These are phyloP conservation scores for Aethina tumida DNA, from an alignment of 1,140 invertebrate genomes.

Conservation along the genomic window DNA sequence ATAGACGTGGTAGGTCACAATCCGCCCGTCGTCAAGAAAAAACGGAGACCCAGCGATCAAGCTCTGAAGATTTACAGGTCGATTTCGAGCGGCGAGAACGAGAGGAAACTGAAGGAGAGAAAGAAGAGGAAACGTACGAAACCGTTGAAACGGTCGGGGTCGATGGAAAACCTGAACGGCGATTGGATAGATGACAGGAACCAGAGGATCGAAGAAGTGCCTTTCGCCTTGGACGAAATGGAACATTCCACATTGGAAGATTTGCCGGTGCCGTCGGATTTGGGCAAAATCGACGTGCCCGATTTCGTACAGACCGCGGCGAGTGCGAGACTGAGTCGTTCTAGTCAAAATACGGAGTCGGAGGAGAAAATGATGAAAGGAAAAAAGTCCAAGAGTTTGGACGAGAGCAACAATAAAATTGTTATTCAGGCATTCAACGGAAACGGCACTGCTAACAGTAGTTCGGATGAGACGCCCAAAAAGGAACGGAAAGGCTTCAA, in stretches of 20 bases:
- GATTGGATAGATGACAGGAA: conserved; percentile 21
- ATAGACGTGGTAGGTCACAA: conserved; percentile 46
- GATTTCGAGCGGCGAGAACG: conserved; percentile 31
- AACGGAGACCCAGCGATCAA: conserved; percentile 66
- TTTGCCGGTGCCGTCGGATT: conserved; percentile 9
- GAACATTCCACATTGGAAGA: conserved; percentile 28
- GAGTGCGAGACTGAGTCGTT: conserved; percentile 10
- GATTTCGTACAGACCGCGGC: conserved; percentile 20
- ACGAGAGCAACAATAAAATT: conserved; percentile 13
- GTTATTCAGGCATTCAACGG: conserved; percentile 12
- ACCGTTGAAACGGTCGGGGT: conserved; percentile 19
- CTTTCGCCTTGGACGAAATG: conserved; percentile 31
- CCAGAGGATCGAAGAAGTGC: conserved; percentile 26
- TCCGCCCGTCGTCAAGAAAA: conserved; percentile 37
- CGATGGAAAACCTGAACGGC: conserved; percentile 2
- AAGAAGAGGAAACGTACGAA: conserved; percentile 35
- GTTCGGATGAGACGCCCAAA: conserved; percentile 15
- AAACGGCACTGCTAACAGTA: conserved; percentile 14
- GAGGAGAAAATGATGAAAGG: conserved; percentile 12
- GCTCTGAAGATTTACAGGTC: conserved; percentile 50
- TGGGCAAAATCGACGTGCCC: conserved; percentile 18
- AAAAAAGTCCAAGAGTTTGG: conserved; percentile 19
- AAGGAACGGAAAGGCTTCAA: conserved; percentile 31
- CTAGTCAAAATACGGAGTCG: conserved; percentile 12
- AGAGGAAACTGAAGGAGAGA: conserved; percentile 35